Conservation (phyloP, 2,113 vertebrate genomes). For the Gymnobelideus leadbeateri region DNA sequence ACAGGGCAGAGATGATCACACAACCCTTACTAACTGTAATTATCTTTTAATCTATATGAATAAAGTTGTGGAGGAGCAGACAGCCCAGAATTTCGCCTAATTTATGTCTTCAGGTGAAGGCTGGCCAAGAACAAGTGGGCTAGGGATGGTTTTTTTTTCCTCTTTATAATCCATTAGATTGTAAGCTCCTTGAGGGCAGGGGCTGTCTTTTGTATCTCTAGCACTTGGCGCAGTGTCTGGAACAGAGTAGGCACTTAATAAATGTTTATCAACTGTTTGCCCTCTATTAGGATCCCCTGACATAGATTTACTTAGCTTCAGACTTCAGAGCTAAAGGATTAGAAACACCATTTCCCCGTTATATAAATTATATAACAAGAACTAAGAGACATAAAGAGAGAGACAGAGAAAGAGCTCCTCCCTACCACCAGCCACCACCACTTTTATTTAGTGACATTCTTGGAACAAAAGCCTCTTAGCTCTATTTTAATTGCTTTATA, state of each 20-base stretch:
- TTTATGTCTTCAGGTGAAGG: not conserved
- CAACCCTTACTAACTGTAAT: not conserved
- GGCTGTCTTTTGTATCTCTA: not conserved
- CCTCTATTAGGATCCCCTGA: not conserved
- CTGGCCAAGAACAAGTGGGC: not conserved
- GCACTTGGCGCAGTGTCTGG: not conserved
- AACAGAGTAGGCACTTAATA: not conserved
- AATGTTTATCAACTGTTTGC: not conserved
- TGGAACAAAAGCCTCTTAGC: not conserved
- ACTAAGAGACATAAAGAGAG: not conserved
- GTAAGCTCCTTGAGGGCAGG: not conserved
- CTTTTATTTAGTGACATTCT: not conserved
- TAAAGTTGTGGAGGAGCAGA: not conserved
- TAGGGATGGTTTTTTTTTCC: not conserved
- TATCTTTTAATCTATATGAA: not conserved
- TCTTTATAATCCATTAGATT: not conserved
- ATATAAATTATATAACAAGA: not conserved
- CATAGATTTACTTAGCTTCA: not conserved
- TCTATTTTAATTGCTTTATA: not conserved
- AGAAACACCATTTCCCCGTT: not conserved
- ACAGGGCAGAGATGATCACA: not conserved
- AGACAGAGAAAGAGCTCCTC: not conserved
- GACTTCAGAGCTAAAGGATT: not conserved
- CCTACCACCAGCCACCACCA: too few relatives aligned
- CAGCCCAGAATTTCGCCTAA: not conserved